phyloP scores from a whole-genome alignment of 2,113 vertebrate genomes.

The Urocitellus parryii region DNA sequence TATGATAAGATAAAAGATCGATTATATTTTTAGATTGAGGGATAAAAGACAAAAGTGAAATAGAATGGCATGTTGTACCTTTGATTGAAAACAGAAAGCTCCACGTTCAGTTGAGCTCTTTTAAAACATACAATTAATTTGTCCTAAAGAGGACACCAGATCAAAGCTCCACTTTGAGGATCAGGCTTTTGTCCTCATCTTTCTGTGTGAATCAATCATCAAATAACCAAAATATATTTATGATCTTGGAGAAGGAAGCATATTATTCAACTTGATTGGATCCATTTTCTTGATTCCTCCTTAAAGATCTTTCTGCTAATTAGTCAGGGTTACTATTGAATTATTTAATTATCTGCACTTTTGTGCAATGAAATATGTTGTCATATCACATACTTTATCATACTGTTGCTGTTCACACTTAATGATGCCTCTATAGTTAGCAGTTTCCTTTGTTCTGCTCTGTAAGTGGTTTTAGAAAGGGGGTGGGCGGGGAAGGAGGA shows the following conservation, averaged over 20 bases:
- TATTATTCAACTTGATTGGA: constrained; percentile 84
- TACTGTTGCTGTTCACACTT: constrained; percentile 84
- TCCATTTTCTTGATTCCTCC: constrained; percentile 86
- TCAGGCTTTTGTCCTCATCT: constrained; percentile 56
- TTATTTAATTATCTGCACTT: constrained; percentile 89
- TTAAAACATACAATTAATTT: constrained; percentile 61
- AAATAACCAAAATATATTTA: constrained; percentile 61
- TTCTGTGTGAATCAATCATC: constrained; percentile 62
- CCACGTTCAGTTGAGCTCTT: background rate
- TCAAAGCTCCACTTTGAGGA: constrained; percentile 51
- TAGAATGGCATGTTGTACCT: background rate
- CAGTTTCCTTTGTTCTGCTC: constrained; percentile 89
- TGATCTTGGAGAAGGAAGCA: constrained; percentile 70
- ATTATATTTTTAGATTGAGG: background rate
- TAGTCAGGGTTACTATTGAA: constrained; percentile 85
- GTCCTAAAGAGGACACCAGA: background rate
- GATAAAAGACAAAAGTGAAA: constrained; percentile 52
- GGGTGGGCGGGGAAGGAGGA: constrained; percentile 68
- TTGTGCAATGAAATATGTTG: constrained; percentile 87
- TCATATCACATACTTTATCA: constrained; percentile 86
- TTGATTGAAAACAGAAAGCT: constrained; percentile 48
- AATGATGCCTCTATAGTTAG: constrained; percentile 86
- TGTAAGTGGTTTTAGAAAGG: constrained; percentile 84
- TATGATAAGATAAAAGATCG: background rate
- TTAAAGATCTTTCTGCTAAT: constrained; percentile 87